A percentile compares a stretch with the other conserved stretches of the same genome.
Conservation (phyloP, 2,113 vertebrate genomes). For the Electrona antarctica region DNA sequence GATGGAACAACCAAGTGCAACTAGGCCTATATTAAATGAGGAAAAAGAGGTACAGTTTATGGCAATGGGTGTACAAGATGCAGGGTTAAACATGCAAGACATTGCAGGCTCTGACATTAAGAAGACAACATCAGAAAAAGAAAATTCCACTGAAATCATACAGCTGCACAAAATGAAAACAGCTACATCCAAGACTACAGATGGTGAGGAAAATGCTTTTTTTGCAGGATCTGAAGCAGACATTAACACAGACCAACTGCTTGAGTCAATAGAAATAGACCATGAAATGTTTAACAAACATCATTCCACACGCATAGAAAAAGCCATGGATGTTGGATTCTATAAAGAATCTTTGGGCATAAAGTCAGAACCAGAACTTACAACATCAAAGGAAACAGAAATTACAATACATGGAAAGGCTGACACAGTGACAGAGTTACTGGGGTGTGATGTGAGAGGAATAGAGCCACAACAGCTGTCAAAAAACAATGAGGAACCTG, state of each 20-base stretch:
- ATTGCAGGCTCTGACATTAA: not conserved
- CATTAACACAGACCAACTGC: not conserved
- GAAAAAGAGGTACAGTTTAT: slow-evolving; percentile 1
- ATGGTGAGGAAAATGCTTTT: not conserved
- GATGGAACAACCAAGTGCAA: not conserved
- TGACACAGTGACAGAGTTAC: slow-evolving; percentile 2
- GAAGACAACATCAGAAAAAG: slow-evolving; percentile 16
- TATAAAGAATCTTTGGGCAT: not conserved
- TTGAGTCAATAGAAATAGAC: not conserved
- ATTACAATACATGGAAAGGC: not conserved
- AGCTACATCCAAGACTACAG: not conserved
- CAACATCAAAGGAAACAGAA: not conserved
- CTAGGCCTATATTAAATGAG: slow-evolving; percentile 9
- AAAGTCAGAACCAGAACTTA: not conserved
- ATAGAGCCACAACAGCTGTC: slow-evolving; percentile 4
- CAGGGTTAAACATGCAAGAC: slow-evolving; percentile 14
- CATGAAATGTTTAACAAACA: not conserved
- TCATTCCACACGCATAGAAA: not conserved
- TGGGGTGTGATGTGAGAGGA: not conserved
- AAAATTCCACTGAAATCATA: not conserved
- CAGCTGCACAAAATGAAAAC: not conserved
- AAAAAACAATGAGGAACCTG: slow-evolving; percentile 15
- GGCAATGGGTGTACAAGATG: not conserved
- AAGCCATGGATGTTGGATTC: not conserved
- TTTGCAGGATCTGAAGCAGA: slow-evolving; percentile 5